Evolutionary conservation across 2,888 invertebrate genomes (phyloP).

Genomic region (Tyria jacobaeae): DNA sequence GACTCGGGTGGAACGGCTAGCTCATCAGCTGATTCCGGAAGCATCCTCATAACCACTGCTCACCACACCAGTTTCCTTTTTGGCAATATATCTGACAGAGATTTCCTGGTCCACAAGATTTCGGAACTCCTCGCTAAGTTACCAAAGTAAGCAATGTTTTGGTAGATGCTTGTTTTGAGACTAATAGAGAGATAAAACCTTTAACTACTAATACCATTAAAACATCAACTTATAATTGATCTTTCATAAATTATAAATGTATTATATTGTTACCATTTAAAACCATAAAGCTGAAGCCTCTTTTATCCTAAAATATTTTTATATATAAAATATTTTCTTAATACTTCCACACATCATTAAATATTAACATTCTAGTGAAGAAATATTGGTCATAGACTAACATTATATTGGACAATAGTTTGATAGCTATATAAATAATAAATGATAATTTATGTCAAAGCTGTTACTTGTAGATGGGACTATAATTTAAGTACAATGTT

Average conservation of each 20-base stretch:
- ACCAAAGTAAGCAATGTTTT: slow-evolving; percentile 72
- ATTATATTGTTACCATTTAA: not conserved
- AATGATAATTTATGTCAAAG: no score
- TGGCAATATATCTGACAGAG: slow-evolving; percentile 94
- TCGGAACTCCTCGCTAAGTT: slow-evolving; percentile 94
- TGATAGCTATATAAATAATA: no score
- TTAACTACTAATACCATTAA: slow-evolving; percentile 9
- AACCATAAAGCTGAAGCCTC: no score
- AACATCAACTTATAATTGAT: not conserved
- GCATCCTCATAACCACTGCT: slow-evolving; percentile 93
- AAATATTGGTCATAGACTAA: no score
- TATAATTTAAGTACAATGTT: not conserved
- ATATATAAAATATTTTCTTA: no score
- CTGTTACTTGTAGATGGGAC: no score
- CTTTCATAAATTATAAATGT: not conserved
- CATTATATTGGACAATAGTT: no score
- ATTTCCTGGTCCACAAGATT: slow-evolving; percentile 95
- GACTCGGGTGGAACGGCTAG: slow-evolving; percentile 89
- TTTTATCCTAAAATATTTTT: no score
- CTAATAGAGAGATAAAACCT: not conserved
- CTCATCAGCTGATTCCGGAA: slow-evolving; percentile 83
- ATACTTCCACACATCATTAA: no score
- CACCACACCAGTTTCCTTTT: slow-evolving; percentile 95
- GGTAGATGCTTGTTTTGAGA: slow-evolving; percentile 1
- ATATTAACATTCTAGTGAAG: no score